phyloP scores from a whole-genome alignment of 2,888 invertebrate genomes.

The Oxytorus armatus region DNA sequence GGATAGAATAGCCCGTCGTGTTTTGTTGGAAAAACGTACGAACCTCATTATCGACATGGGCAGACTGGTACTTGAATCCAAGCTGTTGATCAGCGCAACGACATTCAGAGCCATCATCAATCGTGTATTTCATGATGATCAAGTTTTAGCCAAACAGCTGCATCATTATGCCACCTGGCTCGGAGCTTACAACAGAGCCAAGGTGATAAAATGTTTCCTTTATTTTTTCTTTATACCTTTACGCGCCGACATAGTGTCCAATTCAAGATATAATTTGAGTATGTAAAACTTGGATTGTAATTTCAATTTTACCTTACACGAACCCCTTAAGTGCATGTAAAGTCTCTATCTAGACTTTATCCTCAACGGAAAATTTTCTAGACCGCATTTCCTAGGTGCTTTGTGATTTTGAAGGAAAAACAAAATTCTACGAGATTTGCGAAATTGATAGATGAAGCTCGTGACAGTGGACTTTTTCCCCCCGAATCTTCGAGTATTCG shows the following conservation, averaged over 20 bases:
- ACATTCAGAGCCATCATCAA: conserved; percentile 72
- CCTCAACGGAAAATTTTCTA: too few relatives aligned
- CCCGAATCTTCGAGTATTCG: too few relatives aligned
- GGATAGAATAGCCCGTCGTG: conserved; percentile 70
- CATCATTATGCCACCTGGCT: conserved; percentile 73
- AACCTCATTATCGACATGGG: conserved; percentile 66
- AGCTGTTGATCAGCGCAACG: conserved; percentile 66
- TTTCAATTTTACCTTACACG: too few relatives aligned
- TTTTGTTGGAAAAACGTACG: conserved; percentile 63
- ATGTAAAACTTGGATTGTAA: too few relatives aligned
- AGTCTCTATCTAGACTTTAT: too few relatives aligned
- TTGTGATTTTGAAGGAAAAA: too few relatives aligned
- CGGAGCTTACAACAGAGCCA: conserved; percentile 72
- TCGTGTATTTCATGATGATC: conserved; percentile 70
- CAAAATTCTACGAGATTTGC: too few relatives aligned
- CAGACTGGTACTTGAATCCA: conserved; percentile 68
- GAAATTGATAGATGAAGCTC: too few relatives aligned
- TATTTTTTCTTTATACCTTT: too few relatives aligned
- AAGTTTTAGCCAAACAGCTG: conserved; percentile 72
- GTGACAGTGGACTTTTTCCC: too few relatives aligned
- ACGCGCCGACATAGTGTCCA: background rate
- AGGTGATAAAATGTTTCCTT: conserved; percentile 68
- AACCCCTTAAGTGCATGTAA: too few relatives aligned
- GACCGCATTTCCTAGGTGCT: too few relatives aligned
- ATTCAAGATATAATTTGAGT: background rate